phyloP scores from a whole-genome alignment of 2,888 invertebrate genomes.

The Eristalinus sepulchralis region DNA sequence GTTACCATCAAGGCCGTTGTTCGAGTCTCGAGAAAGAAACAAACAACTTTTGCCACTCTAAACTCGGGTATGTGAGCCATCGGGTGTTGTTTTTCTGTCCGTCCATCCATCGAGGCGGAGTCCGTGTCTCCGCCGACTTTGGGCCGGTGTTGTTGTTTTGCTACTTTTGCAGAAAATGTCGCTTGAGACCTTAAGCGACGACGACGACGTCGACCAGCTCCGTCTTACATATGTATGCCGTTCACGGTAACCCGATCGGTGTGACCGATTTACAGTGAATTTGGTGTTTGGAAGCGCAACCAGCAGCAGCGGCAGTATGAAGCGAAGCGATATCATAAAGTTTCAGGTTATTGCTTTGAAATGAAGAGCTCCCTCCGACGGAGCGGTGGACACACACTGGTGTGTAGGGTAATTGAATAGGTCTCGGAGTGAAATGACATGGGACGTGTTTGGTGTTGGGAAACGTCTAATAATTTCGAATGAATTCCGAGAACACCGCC shows the following conservation, averaged over 20 bases:
- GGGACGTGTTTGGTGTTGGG: slow-evolving; percentile 6
- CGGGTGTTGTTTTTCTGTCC: slow-evolving; percentile 20
- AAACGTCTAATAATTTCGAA: slow-evolving; percentile 14
- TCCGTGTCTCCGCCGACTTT: neutral
- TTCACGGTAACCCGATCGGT: slow-evolving; percentile 66
- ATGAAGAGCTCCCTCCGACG: slow-evolving; percentile 47
- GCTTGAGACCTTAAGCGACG: slow-evolving; percentile 56
- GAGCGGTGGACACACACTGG: slow-evolving; percentile 20
- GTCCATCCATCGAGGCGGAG: neutral
- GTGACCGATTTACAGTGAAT: slow-evolving; percentile 67
- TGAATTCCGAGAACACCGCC: slow-evolving; percentile 28
- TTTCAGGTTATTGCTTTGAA: slow-evolving; percentile 61
- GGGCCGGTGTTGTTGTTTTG: slow-evolving; percentile 34
- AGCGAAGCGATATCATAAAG: slow-evolving; percentile 43
- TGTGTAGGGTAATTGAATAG: slow-evolving; percentile 50
- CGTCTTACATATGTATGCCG: slow-evolving; percentile 43
- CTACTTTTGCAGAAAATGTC: slow-evolving; percentile 49
- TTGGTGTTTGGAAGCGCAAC: slow-evolving; percentile 43
- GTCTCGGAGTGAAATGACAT: slow-evolving; percentile 30
- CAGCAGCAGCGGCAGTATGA: neutral
- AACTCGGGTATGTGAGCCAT: slow-evolving; percentile 51
- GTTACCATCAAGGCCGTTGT: slow-evolving; percentile 63
- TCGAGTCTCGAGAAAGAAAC: slow-evolving; percentile 18
- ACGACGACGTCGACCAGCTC: neutral
- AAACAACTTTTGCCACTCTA: slow-evolving; percentile 42